Evolutionary conservation across 2,888 invertebrate genomes (phyloP), one percentile per base, ranked within the genome.

Genomic region (Deilephila porcellus): DNA sequence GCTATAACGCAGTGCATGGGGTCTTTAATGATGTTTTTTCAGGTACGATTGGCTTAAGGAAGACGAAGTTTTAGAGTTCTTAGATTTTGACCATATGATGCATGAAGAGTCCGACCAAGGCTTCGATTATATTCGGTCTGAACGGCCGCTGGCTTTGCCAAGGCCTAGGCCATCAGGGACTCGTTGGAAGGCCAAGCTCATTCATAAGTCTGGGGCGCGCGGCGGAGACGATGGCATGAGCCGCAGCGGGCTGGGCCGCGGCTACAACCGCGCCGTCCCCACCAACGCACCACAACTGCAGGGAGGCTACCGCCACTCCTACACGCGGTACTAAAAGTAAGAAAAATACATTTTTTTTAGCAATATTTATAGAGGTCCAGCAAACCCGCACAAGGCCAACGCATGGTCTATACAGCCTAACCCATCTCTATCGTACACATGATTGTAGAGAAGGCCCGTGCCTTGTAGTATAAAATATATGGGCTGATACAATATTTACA

Each of bases 41-140:
- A 56, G 56, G 56, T 56, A n/a, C n/a, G 56, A 56, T n/a, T 56
- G 56, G 56, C 56, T 56, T 56, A 56, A 56, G n/a, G 56, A 56
- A 14, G 56, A n/a, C n/a, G 56, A 56, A 56, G 56, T 56, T 5
- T n/a, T 56, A 6, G 4, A 2, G 32, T 56, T 56, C 56, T 1
- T 56, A 4, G 56, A 56, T 56, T 56, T 56, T 56, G 56, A 56
- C 4, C 17, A 7, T n/a, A 56, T 56, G 56, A 5, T n/a, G 6
- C 6, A 25, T 25, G 25, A 25, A 25, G 25, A n/a, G 1, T n/a
- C n/a, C 56, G 4, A 5, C 4, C 56, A 56, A 56, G 56, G 56
- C 6, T 56, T n/a, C 56, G 56, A 56, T 56, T 56, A 56, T n/a
- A 56, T 56, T 56, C 56, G n/a, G 19, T 56, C 56, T 17, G 19